Evolutionary conservation across 2,797 vertebrate species (phyloP), one percentile per base, ranked within the genome.

Genomic region (Microcaecilia unicolor): DNA sequence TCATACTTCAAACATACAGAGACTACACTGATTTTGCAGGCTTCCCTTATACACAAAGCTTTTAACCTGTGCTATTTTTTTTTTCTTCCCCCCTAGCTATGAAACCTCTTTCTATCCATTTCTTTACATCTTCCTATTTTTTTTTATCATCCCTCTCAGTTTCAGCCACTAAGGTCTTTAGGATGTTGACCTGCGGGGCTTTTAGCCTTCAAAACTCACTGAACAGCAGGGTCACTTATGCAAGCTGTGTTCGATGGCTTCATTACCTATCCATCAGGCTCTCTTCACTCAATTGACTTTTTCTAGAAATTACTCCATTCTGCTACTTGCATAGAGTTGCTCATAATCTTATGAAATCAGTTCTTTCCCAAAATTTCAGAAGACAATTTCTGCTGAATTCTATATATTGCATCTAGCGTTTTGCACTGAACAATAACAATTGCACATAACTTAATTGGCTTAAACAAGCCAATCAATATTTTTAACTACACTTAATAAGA

Each of bases 21-120:
- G 25, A 55, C 47, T 50, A 39, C 20, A n/a, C n/a, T n/a, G n/a
- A n/a, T n/a, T n/a, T n/a, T n/a, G n/a, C n/a, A n/a, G n/a, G n/a
- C n/a, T 51, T 34, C 41, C 4, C 0, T 45, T 55, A 44, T 38
- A 49, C 34, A 37, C 22, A 44, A 56, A 51, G 35, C 29, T 55
- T 51, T 57, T 51, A 51, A 46, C 22, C 8, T 57, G 37, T 22
- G 42, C 57, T 51, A 53, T 13, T 42, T 44, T 31, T 13, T 42
- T 44, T 31, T 29, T 62, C 28, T 28, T 50, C 30, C 15, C 9
- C n/a, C n/a, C 13, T 28, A 47, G 46, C 28, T 44, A 41, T 15
- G 42, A 23, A 42, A 4, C 4, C 11, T 6, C 0, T 21, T 22
- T 28, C 19, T 52, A 25, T 17, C 34, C 37, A 0, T 40, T n/a